Base-by-base conservation (phyloP, 2,113 vertebrate genomes). In the Falco punctatus region DNA sequence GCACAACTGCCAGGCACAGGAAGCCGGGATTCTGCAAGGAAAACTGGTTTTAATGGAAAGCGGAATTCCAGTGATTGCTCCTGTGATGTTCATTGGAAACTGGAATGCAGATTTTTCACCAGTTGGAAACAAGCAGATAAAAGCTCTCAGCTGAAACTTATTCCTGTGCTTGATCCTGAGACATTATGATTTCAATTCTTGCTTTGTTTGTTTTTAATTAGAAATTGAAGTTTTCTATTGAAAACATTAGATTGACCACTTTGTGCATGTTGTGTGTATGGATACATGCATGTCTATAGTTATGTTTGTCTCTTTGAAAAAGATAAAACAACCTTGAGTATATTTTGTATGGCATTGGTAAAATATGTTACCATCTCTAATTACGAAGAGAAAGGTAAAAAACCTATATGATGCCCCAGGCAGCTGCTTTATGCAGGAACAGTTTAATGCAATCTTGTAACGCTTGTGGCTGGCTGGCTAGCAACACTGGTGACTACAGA, bases 221-320 rank as follows among this genome's bases (percentile, higher is more conserved):
- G 48, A 62, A 59, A 35, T n/a, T 17, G 14, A 57, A 57, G 19
- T 4, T 64, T 54, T 49, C n/a, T 2, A 3, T 6, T n/a, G 15
- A 27, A 62, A 52, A 13, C 22, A 4, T n/a, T 24, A 13, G 11
- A 13, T 12, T 15, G 32, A 5, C 10, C 28, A 9, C 28, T 51
- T 12, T 9, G 2, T 18, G 11, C n/a, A 22, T 79, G 67, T 67
- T 40, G 8, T 13, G 22, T 18, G 9, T 33, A 55, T 11, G 20
- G 26, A 8, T 38, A 24, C 15, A 0, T 6, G 13, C 7, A 21
- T 4, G 6, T 0, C 1, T 24, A 9, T 26, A n/a, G 19, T 46
- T 17, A 38, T 38, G 26, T 38, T 22, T 51, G 44, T 14, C 11
- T 57, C 40, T 52, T 21, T 72, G 52, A 18, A 54, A 64, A 73